phyloP scores from a whole-genome alignment of 2,113 vertebrate species.

The Phalacrocorax brasilianus region DNA sequence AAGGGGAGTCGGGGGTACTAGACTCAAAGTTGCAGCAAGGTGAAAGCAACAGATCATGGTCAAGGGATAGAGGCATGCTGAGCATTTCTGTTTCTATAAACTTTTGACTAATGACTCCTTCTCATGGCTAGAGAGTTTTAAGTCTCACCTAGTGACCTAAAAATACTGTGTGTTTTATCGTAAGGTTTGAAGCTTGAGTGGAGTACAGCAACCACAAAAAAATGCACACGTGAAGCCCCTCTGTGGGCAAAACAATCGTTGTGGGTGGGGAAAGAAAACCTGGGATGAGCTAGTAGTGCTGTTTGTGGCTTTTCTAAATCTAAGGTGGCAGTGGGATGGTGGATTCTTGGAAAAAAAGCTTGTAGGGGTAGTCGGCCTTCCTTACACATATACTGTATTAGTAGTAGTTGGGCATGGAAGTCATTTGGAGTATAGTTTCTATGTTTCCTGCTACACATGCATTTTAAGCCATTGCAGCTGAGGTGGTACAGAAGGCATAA shows the following conservation, averaged over 20 bases:
- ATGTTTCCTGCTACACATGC: neutral
- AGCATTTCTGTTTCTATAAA: neutral
- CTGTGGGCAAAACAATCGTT: neutral
- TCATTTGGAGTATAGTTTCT: neutral
- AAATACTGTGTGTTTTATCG: neutral
- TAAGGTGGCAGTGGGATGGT: neutral
- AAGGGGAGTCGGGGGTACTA: accelerated
- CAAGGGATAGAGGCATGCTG: neutral
- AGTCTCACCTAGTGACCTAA: neutral
- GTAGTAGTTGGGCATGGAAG: neutral
- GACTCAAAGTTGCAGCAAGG: neutral
- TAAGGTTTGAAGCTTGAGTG: neutral
- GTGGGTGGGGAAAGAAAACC: too few species aligned
- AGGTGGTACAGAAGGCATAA: neutral
- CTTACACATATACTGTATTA: neutral
- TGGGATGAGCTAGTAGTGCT: neutral
- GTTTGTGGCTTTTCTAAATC: neutral
- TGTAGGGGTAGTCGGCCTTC: neutral
- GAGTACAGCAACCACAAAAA: neutral
- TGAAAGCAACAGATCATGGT: neutral
- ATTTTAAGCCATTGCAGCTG: neutral
- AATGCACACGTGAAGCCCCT: neutral
- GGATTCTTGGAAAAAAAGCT: neutral
- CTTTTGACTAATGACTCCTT: neutral
- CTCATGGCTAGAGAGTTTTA: neutral